A percentile compares a stretch with the other conserved stretches of the same genome.
Evolutionary conservation across 2,797 vertebrate species (phyloP).

Genomic region (Fratercula arctica): DNA sequence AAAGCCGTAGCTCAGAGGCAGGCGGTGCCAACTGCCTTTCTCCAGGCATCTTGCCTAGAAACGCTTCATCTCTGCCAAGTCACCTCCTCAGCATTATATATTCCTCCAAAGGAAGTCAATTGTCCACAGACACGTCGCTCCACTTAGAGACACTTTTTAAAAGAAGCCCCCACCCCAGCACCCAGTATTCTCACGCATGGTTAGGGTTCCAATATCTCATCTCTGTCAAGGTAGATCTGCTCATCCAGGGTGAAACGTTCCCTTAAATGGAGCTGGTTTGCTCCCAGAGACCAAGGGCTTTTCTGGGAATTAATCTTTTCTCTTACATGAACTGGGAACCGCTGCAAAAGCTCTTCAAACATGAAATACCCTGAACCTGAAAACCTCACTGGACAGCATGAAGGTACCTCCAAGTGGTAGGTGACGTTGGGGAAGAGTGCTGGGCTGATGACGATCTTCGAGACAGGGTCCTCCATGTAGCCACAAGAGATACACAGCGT

Average conservation of each 20-base stretch:
- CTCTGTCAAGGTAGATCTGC: background rate
- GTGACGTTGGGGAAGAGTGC: background rate
- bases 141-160: background rate
- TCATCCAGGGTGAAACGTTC: background rate
- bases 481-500: rapidly evolving
- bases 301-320: background rate
- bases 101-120: background rate
- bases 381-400: background rate
- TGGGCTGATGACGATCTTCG: background rate
- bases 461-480: background rate
- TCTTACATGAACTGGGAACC: background rate
- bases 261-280: background rate
- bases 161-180: background rate
- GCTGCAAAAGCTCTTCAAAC: background rate
- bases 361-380: background rate
- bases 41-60: background rate
- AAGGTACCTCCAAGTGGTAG: background rate
- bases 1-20: background rate
- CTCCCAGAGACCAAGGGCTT: background rate
- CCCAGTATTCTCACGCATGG: background rate
- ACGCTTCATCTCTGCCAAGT: background rate
- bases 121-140: background rate
- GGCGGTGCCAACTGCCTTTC: background rate
- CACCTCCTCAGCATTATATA: background rate
- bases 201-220: background rate